phyloP scores from a whole-genome alignment of 2,888 invertebrate genomes.

The Leistus spinibarbis region DNA sequence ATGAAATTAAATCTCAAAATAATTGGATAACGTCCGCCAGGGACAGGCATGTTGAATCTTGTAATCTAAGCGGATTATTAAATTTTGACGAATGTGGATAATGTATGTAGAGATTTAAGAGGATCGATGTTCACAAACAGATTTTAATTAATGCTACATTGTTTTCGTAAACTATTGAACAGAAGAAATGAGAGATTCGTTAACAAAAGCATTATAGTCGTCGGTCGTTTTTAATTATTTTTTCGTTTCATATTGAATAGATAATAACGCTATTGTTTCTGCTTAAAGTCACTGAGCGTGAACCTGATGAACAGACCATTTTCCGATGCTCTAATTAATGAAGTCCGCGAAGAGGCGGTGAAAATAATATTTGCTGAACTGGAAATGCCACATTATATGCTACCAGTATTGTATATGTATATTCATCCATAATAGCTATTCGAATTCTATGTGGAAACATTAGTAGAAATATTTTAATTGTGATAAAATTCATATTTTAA shows the following conservation, averaged over 20 bases:
- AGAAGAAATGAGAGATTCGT: not conserved
- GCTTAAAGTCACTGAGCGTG: not conserved
- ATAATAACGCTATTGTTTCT: not conserved
- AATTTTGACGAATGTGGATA: no score
- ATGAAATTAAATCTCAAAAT: no score
- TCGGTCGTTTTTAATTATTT: not conserved
- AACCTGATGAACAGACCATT: not conserved
- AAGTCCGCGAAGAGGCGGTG: not conserved
- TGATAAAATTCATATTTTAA: no score
- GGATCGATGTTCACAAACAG: not conserved
- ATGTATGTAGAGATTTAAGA: not conserved
- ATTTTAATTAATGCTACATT: constrained; percentile 10
- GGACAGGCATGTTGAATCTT: no score
- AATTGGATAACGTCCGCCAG: no score
- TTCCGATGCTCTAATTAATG: not conserved
- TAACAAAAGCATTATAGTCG: not conserved
- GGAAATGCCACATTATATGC: no score
- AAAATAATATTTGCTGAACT: not conserved
- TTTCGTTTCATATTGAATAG: not conserved
- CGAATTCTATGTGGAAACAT: no score
- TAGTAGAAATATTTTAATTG: no score
- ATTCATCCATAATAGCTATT: no score
- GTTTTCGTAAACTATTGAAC: not conserved
- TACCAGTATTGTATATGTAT: no score
- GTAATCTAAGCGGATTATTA: no score